Evolutionary conservation across 2,113 vertebrate species (phyloP), one percentile per base, ranked within the genome.

Genomic region (Mobula birostris): DNA sequence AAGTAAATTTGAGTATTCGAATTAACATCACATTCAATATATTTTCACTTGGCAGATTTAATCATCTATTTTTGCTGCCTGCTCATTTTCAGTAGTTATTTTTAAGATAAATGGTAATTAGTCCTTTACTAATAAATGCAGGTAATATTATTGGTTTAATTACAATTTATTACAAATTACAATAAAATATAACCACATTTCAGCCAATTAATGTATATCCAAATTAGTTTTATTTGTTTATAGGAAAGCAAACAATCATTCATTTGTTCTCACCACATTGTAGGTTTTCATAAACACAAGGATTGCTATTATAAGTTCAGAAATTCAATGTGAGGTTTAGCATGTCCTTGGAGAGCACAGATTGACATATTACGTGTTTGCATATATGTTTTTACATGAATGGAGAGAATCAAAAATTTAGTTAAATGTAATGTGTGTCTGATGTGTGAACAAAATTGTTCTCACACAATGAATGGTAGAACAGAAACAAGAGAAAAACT

Each of bases 11-110:
- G 66, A 19, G 85, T 32, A 68, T 90, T 61, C 66, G 32, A 68
- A 66, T 90, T 66, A 66, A 90, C 66, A 90, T 90, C 17, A 32
- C 29, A 90, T 15, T 90, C 85, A n/a, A 90, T 61, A 90, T 90
- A 66, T 68, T 88, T 88, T 88, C 61, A n/a, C 85, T 32, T 88
- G 85, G 66, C 61, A 88, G 58, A 11, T 5, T 66, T 87, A 87
- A 83, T 83, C 6, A 56, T 56, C 17, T 61, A 29, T 29, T 87
- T 87, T 87, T 90, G 85, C 61, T 90, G 85, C 66, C 61, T 90
- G 85, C 63, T 12, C 58, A 19, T 32, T 14, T 90, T 68, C 29
- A 68, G 14, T 5, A 1, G 58, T 32, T 88, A n/a, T 4, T 88
- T n/a, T 66, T 19, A 29, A 66, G 58, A 7, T n/a, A 90, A 90